Conservation (phyloP, 2,113 vertebrate species). For the Ahaetulla prasina region DNA sequence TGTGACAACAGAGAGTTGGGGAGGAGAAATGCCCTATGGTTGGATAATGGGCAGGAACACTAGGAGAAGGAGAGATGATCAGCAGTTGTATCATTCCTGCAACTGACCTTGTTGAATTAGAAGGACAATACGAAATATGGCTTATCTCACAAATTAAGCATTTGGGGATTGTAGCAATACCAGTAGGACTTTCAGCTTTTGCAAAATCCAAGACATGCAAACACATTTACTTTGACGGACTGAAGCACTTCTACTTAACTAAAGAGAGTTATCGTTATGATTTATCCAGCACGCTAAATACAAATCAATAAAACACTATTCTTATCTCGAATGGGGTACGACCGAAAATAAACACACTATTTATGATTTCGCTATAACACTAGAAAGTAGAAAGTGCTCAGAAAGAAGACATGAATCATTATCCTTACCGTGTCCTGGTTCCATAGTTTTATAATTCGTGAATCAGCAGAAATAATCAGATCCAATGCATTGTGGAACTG, state of each 20-base stretch:
- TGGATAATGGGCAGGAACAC: background rate
- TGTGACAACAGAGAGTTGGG: background rate
- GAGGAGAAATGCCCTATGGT: too few relatives aligned
- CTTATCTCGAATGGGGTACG: background rate
- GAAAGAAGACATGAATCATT: background rate
- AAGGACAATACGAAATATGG: background rate
- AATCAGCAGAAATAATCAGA: conserved; percentile 89
- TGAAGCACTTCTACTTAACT: background rate
- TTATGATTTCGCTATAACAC: background rate
- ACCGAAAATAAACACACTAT: background rate
- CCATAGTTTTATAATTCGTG: conserved; percentile 96
- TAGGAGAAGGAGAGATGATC: too few relatives aligned
- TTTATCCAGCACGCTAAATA: background rate
- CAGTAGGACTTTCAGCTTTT: background rate
- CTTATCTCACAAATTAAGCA: background rate
- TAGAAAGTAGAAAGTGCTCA: background rate
- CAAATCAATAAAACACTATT: conserved; percentile 22
- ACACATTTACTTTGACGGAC: background rate
- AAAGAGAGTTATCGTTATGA: background rate
- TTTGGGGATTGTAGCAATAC: background rate
- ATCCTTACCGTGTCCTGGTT: conserved; percentile 85
- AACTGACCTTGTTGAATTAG: background rate
- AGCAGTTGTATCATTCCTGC: background rate
- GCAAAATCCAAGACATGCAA: background rate
- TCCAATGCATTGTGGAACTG: conserved; percentile 85